These are phyloP conservation scores for Tethya wilhelma DNA, from an alignment of 37 sponge, comb jelly and placozoan genomes.

Conservation along the genomic window DNA sequence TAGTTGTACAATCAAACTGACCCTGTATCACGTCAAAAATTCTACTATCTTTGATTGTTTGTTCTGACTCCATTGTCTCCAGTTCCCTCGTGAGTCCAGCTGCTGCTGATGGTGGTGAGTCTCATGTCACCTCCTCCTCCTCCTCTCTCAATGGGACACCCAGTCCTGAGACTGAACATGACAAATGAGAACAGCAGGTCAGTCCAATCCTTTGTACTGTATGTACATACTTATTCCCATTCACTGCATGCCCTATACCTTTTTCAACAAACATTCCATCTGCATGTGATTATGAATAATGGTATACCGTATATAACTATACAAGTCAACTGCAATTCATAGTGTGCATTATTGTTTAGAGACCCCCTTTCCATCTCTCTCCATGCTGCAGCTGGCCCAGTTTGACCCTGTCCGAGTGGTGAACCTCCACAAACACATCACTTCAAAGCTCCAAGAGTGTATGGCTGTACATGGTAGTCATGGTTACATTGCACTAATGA, in stretches of 20 bases:
- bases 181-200: slow-evolving; percentile 21
- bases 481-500: slow-evolving; percentile 34
- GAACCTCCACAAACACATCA: slow-evolving; percentile 42
- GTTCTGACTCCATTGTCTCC: too few species aligned
- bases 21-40: too few species aligned
- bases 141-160: too few species aligned
- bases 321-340: slow-evolving; percentile 27
- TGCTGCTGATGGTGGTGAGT: background rate
- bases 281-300: slow-evolving; percentile 33
- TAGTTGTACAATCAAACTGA: too few species aligned
- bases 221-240: too few species aligned
- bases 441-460: slow-evolving; percentile 58
- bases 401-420: slow-evolving; percentile 60
- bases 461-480: slow-evolving; percentile 14
- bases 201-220: too few species aligned
- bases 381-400: slow-evolving; percentile 47
- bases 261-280: background rate
- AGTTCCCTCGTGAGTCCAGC: background rate
- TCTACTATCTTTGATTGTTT: too few species aligned
- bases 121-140: too few species aligned
- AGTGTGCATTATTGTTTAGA: slow-evolving; percentile 16
- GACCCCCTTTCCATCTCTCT: too few species aligned
- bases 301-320: background rate
- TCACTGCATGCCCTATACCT: too few species aligned
- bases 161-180: slow-evolving; percentile 3